phyloP scores from a whole-genome alignment of 2,113 vertebrate species.

The Crotalus helleri region DNA sequence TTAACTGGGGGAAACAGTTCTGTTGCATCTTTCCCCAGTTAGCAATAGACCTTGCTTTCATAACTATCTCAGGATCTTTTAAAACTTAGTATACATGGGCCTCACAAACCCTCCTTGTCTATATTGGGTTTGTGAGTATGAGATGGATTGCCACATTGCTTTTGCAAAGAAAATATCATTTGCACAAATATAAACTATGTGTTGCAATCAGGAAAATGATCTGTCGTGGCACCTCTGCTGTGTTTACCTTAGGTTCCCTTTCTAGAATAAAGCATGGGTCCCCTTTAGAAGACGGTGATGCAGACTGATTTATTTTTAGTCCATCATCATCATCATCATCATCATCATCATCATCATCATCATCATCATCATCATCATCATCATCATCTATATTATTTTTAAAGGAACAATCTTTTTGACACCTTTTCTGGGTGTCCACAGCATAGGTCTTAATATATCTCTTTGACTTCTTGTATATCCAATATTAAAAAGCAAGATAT shows the following conservation, averaged over 20 bases:
- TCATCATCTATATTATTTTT: not conserved
- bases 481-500: not conserved
- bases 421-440: not conserved
- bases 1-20: not conserved
- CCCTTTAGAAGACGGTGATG: not conserved
- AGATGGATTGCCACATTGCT: not conserved
- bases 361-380: not conserved
- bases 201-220: not conserved
- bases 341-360: too few species aligned
- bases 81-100: not conserved
- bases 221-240: not conserved
- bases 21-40: not conserved
- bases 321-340: not conserved
- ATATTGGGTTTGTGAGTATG: not conserved
- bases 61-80: not conserved
- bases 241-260: not conserved
- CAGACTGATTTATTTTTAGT: not conserved
- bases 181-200: not conserved
- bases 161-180: not conserved
- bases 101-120: not conserved
- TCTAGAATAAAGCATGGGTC: not conserved
- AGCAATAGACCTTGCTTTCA: not conserved
- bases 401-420: not conserved
- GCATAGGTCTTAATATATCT: not conserved
- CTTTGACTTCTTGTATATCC: not conserved